Percentiles rank a stretch among this genome's conserved stretches.
Conservation (phyloP, 2,113 vertebrate species). For the Aleadryas rufinucha region DNA sequence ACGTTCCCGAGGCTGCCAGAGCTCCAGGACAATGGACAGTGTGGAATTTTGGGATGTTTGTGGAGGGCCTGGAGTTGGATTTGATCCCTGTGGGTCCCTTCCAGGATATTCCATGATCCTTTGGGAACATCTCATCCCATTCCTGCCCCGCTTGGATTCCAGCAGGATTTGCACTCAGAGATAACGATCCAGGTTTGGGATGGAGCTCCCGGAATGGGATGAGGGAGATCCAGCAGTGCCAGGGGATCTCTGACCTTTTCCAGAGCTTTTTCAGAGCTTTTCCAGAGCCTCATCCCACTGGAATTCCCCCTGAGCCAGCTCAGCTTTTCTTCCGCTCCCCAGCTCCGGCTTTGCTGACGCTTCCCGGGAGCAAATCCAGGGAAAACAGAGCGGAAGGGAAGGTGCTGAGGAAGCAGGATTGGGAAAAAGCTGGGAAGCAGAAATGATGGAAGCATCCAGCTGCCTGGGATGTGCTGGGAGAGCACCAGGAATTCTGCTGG, state of each 20-base stretch:
- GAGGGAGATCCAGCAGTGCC: background rate
- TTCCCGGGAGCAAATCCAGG: background rate
- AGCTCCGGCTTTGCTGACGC: background rate
- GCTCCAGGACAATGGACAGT: background rate
- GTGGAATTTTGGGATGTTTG: background rate
- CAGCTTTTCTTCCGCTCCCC: background rate
- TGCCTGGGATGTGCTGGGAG: background rate
- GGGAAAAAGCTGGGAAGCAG: background rate
- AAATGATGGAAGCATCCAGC: background rate
- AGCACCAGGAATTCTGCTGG: background rate
- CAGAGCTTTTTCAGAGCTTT: background rate
- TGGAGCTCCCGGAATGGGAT: background rate
- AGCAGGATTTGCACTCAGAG: background rate
- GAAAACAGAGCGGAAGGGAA: background rate
- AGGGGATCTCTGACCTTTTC: background rate
- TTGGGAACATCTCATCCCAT: background rate
- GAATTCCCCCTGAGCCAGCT: background rate
- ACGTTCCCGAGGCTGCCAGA: background rate
- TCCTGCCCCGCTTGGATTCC: rapidly evolving
- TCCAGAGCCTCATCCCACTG: background rate
- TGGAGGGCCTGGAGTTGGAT: background rate
- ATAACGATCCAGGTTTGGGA: rapidly evolving
- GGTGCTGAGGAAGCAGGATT: background rate
- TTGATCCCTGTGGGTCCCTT: background rate
- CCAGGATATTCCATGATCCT: background rate